A percentile compares a stretch with the other conserved stretches of the same genome.
These are phyloP conservation scores for Cygnus buccinator DNA, from an alignment of 2,113 vertebrate genomes.

Conservation along the genomic window DNA sequence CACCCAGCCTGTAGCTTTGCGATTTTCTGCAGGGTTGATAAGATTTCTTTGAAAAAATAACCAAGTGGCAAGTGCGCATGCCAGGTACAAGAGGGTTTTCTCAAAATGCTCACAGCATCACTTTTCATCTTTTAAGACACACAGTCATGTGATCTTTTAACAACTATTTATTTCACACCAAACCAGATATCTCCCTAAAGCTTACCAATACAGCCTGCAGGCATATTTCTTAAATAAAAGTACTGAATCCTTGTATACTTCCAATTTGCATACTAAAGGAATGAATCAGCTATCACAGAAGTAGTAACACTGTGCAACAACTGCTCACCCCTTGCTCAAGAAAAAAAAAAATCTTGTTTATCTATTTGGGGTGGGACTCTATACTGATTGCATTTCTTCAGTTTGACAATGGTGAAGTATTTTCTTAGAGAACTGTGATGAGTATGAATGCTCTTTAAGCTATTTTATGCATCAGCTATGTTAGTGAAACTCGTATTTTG, in stretches of 20 bases:
- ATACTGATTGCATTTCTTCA: background rate
- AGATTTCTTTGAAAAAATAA: slow-evolving; percentile 60
- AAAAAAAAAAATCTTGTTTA: slow-evolving; percentile 66
- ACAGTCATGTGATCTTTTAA: slow-evolving; percentile 92
- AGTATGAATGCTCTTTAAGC: background rate
- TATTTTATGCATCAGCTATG: background rate
- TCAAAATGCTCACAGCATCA: slow-evolving; percentile 53
- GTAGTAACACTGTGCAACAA: slow-evolving; percentile 78
- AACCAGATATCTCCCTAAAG: slow-evolving; percentile 89
- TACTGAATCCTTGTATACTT: slow-evolving; percentile 91
- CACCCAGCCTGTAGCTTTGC: background rate
- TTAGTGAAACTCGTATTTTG: slow-evolving; percentile 41
- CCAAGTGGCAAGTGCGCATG: background rate
- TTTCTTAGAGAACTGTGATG: slow-evolving; percentile 25
- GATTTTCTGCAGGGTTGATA: background rate
- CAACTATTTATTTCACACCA: slow-evolving; percentile 94
- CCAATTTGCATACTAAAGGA: slow-evolving; percentile 93
- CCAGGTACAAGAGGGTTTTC: slow-evolving; percentile 19
- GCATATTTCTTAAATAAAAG: slow-evolving; percentile 96
- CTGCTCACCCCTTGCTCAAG: slow-evolving; percentile 79
- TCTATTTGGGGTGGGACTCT: slow-evolving; percentile 43
- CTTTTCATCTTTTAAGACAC: slow-evolving; percentile 91
- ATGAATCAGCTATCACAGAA: slow-evolving; percentile 80
- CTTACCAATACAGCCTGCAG: slow-evolving; percentile 86
- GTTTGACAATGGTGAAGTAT: slow-evolving; percentile 26